Evolutionary conservation across 35 echinoderm and acorn worm species (phyloP).

Genomic region (Anneissia japonica): DNA sequence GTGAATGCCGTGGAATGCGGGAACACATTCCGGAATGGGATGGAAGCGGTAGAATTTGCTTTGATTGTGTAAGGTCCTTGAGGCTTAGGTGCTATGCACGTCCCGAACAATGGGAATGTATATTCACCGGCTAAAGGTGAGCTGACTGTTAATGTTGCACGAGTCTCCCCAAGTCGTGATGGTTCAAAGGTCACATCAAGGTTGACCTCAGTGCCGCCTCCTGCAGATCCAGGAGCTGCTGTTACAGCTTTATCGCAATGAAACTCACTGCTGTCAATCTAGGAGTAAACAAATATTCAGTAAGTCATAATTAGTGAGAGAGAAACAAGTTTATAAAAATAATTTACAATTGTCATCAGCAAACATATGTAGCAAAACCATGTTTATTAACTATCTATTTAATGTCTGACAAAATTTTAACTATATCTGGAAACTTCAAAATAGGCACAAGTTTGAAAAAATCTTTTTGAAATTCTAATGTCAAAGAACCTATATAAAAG

Average conservation of each 20-base stretch:
- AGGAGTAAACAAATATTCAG: background rate
- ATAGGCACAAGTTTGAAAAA: too few relatives aligned
- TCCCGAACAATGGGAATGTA: conserved; percentile 83
- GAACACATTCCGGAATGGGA: conserved; percentile 97
- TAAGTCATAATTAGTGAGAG: too few relatives aligned
- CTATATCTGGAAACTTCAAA: too few relatives aligned
- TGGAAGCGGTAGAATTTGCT: conserved; percentile 76
- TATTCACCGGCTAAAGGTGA: conserved; percentile 81
- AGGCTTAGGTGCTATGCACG: conserved; percentile 84
- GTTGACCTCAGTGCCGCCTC: conserved; percentile 87
- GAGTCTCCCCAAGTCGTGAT: conserved; percentile 73
- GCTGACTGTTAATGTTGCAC: conserved; percentile 57
- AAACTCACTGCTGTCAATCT: conserved; percentile 94
- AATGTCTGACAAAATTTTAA: too few relatives aligned
- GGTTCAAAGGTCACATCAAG: conserved; percentile 94
- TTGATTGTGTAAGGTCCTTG: conserved; percentile 93
- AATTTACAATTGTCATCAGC: too few relatives aligned
- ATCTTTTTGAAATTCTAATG: too few relatives aligned
- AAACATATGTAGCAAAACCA: too few relatives aligned
- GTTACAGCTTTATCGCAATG: conserved; percentile 89
- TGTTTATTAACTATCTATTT: too few relatives aligned
- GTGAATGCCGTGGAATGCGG: conserved; percentile 92
- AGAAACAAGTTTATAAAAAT: too few relatives aligned
- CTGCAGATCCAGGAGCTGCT: conserved; percentile 87
- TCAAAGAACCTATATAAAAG: too few relatives aligned